A percentile compares a stretch with the other conserved stretches of the same genome.
Evolutionary conservation across 2,888 invertebrate genomes (phyloP).

Genomic region (Harpalus rufipes): DNA sequence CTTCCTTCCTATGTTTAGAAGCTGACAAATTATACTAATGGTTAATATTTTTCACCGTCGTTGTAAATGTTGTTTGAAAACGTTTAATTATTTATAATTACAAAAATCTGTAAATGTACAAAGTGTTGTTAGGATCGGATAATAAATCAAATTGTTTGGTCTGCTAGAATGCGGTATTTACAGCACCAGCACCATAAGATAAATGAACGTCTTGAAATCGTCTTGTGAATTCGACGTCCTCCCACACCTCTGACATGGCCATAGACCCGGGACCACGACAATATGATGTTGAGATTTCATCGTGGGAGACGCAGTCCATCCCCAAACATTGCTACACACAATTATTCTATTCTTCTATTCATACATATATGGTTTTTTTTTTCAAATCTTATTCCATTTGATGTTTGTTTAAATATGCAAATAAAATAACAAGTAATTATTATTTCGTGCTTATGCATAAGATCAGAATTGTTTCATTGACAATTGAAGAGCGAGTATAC

Average conservation of each 20-base stretch:
- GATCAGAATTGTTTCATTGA: too few relatives aligned
- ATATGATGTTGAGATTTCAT: slow-evolving; percentile 4
- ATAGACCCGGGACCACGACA: slow-evolving; percentile 2
- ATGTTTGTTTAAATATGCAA: neutral
- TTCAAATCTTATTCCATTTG: neutral
- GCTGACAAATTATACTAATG: slow-evolving; percentile 36
- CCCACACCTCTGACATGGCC: slow-evolving; percentile 24
- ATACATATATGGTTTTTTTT: neutral
- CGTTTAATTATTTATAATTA: slow-evolving; percentile 47
- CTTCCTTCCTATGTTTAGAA: neutral
- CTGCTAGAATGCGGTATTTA: neutral
- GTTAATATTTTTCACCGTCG: slow-evolving; percentile 30
- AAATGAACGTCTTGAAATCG: slow-evolving; percentile 16
- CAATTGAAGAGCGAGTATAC: too few relatives aligned
- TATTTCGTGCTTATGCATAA: too few relatives aligned
- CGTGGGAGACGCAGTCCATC: slow-evolving; percentile 20
- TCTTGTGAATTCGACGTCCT: slow-evolving; percentile 42
- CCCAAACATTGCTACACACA: neutral
- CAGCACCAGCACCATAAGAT: slow-evolving; percentile 1
- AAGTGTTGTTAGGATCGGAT: slow-evolving; percentile 14
- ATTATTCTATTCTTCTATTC: slow-evolving; percentile 10
- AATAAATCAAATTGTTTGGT: slow-evolving; percentile 31
- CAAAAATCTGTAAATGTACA: slow-evolving; percentile 45
- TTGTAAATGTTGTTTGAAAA: slow-evolving; percentile 29
- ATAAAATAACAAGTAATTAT: neutral